Evolutionary conservation across 1,140 invertebrate genomes (phyloP).

Genomic region (Cydia pomonella): DNA sequence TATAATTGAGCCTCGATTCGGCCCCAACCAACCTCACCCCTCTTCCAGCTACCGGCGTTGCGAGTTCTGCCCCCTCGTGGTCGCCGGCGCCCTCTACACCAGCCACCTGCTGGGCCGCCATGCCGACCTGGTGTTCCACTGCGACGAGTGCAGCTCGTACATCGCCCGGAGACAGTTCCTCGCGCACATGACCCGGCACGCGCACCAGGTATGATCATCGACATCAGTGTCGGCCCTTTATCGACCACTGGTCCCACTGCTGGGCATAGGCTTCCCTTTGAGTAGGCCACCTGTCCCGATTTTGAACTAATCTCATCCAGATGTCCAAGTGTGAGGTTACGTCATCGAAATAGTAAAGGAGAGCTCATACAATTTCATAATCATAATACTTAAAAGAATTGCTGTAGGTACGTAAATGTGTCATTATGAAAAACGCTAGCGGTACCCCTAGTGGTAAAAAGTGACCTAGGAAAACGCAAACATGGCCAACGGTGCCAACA

Average conservation of each 20-base stretch:
- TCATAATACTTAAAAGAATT: no score
- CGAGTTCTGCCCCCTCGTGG: slow-evolving; percentile 46
- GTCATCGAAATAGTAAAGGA: no score
- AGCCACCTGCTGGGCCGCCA: slow-evolving; percentile 54
- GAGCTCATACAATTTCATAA: no score
- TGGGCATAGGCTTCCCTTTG: no score
- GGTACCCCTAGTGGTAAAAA: no score
- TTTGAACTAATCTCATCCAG: slow-evolving; percentile 35
- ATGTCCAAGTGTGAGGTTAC: background rate
- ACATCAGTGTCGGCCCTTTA: background rate
- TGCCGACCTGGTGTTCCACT: slow-evolving; percentile 56
- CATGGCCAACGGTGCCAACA: no score
- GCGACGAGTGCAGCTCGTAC: slow-evolving; percentile 61
- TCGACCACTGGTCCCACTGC: background rate
- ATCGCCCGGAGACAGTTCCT: slow-evolving; percentile 55
- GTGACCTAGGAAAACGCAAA: no score
- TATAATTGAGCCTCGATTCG: background rate
- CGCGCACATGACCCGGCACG: slow-evolving; percentile 55
- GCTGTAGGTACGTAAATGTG: no score
- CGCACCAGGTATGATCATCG: slow-evolving; percentile 51
- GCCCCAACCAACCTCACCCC: background rate
- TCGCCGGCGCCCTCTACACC: slow-evolving; percentile 39
- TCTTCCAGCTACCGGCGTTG: slow-evolving; percentile 39
- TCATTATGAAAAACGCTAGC: no score
- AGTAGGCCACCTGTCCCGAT: background rate